These are phyloP conservation scores for Leptogaster cylindrica DNA, from an alignment of 2,888 invertebrate species.

Conservation along the genomic window DNA sequence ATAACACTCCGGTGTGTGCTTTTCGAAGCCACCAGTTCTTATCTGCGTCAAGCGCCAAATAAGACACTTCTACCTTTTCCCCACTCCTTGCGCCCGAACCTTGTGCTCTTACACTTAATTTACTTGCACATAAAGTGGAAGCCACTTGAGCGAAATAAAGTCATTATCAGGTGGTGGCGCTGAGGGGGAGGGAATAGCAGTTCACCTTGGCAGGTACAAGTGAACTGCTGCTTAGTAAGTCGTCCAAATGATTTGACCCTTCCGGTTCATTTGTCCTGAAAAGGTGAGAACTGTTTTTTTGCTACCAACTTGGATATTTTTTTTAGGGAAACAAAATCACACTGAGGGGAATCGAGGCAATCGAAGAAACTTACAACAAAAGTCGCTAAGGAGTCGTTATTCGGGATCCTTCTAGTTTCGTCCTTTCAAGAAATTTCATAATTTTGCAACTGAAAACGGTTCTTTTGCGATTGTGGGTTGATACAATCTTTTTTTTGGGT, in stretches of 20 bases:
- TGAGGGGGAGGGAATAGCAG: neutral
- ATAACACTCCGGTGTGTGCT: slow-evolving; percentile 24
- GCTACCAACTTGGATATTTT: too few relatives aligned
- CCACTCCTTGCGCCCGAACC: slow-evolving; percentile 2
- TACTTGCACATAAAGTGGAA: slow-evolving; percentile 22
- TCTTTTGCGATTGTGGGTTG: neutral
- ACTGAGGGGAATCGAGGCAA: neutral
- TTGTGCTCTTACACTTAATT: slow-evolving; percentile 28
- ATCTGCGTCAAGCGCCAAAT: slow-evolving; percentile 19
- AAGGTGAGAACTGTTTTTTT: slow-evolving; percentile 26
- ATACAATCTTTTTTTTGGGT: too few relatives aligned
- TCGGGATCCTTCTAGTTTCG: neutral
- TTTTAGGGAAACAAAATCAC: too few relatives aligned
- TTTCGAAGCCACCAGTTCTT: slow-evolving; percentile 10
- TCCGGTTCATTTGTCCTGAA: slow-evolving; percentile 34
- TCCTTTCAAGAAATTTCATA: slow-evolving; percentile 1
- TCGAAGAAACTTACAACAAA: neutral
- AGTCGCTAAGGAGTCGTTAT: neutral
- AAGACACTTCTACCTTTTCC: slow-evolving; percentile 11
- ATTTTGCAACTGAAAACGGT: neutral
- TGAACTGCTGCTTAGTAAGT: slow-evolving; percentile 24
- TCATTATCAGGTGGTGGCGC: slow-evolving; percentile 24
- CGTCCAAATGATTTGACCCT: slow-evolving; percentile 38
- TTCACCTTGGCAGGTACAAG: slow-evolving; percentile 17
- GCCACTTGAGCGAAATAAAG: slow-evolving; percentile 36